A percentile compares a stretch with the other conserved stretches of the same genome.
Evolutionary conservation across 30 jellyfish, hydroid and myxozoan genomes (phyloP).

Genomic region (Hydractinia symbiolongicarpus): DNA sequence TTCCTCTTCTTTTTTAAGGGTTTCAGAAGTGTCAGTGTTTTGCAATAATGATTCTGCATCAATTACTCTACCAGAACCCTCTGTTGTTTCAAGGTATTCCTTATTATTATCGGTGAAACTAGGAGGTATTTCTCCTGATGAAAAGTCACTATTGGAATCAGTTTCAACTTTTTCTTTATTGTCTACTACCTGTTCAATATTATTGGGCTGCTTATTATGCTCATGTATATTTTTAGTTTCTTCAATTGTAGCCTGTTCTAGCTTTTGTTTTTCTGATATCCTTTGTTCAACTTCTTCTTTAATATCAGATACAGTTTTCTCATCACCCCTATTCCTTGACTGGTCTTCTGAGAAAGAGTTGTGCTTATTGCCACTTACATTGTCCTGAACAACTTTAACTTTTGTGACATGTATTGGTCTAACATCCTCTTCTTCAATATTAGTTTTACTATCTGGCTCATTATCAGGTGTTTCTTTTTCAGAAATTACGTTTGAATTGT

Average conservation of each 20-base stretch:
- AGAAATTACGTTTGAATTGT: constrained; percentile 3
- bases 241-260: background rate
- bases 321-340: constrained; percentile 21
- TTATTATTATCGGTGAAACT: too few species aligned
- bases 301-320: constrained; percentile 17
- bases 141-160: background rate
- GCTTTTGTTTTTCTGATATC: background rate
- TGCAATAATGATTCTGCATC: too few species aligned
- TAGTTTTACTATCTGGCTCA: background rate
- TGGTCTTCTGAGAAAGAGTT: constrained; percentile 24
- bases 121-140: background rate
- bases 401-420: background rate
- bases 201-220: background rate
- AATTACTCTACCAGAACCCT: too few species aligned
- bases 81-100: too few species aligned
- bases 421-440: background rate
- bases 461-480: background rate
- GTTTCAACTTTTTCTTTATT: background rate
- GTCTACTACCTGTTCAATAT: background rate
- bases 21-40: too few species aligned
- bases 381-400: constrained; percentile 22
- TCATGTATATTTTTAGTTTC: constrained; percentile 1
- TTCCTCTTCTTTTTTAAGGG: background rate
- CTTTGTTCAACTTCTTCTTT: constrained; percentile 7
- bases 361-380: constrained; percentile 26